Conservation (phyloP, 2,797 vertebrate genomes). For the Darevskia nairensis region DNA sequence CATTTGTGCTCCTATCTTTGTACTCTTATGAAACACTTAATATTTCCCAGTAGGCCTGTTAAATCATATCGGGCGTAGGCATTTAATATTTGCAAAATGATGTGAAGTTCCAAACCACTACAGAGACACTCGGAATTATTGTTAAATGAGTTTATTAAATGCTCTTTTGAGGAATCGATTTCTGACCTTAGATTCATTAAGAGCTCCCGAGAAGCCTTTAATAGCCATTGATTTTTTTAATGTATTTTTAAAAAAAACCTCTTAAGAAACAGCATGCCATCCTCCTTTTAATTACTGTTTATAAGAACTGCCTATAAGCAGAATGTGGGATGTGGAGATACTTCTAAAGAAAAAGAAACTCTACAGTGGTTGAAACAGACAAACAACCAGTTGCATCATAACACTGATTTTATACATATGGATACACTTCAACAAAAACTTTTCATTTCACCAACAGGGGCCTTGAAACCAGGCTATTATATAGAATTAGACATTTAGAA, state of each 20-base stretch:
- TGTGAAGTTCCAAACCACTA: slow-evolving; percentile 19
- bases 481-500: neutral
- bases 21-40: slow-evolving; percentile 5
- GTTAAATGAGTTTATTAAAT: neutral
- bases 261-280: neutral
- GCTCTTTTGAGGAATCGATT: neutral
- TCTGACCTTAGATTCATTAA: slow-evolving; percentile 16
- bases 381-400: neutral
- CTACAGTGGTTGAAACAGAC: neutral
- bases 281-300: slow-evolving; percentile 17
- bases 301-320: neutral
- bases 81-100: slow-evolving; percentile 20
- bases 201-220: neutral
- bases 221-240: slow-evolving; percentile 10
- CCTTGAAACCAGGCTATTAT: neutral
- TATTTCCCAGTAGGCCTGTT: slow-evolving; percentile 18
- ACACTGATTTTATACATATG: neutral
- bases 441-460: neutral
- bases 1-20: neutral
- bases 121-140: neutral
- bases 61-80: slow-evolving; percentile 18
- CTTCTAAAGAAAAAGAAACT: neutral
- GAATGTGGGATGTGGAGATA: neutral
- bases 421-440: neutral
- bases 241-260: neutral